A percentile compares a stretch with the other conserved stretches of the same genome.
Evolutionary conservation across 1,140 invertebrate species (phyloP).

Genomic region (Gryllus bimaculatus): DNA sequence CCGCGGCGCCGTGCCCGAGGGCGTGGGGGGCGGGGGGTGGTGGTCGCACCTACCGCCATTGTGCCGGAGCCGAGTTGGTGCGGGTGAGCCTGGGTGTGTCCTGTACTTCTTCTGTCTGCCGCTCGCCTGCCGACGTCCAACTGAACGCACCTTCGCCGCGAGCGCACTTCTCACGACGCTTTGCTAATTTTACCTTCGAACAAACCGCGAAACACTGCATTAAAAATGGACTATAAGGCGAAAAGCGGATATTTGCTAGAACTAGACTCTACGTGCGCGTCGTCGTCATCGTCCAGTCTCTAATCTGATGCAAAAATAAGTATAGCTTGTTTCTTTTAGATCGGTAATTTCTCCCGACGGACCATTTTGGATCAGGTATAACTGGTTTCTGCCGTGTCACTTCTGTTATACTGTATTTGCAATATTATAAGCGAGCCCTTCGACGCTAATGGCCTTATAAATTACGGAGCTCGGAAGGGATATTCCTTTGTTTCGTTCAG

Average conservation of each 20-base stretch:
- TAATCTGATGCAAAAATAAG: not conserved
- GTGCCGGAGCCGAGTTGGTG: not conserved
- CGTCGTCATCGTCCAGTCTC: not conserved
- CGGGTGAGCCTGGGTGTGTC: not conserved
- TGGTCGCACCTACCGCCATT: not conserved
- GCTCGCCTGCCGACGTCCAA: not conserved
- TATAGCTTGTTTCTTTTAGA: not conserved
- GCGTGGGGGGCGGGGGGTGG: no score
- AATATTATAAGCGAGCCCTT: no score
- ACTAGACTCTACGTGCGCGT: no score
- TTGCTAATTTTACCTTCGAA: not conserved
- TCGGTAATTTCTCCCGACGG: not conserved
- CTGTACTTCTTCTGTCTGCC: not conserved
- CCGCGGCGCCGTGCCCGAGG: no score
- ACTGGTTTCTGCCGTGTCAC: not conserved
- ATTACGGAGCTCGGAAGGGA: no score
- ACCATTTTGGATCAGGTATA: not conserved
- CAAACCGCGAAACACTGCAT: conserved; percentile 3
- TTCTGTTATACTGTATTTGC: no score
- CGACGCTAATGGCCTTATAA: no score
- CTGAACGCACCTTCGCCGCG: not conserved
- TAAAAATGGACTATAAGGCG: not conserved
- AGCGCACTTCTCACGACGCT: not conserved
- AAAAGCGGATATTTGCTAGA: not conserved
- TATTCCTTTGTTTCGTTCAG: no score